phyloP scores from a whole-genome alignment of 2,113 vertebrate species.

The Barnardius zonarius region DNA sequence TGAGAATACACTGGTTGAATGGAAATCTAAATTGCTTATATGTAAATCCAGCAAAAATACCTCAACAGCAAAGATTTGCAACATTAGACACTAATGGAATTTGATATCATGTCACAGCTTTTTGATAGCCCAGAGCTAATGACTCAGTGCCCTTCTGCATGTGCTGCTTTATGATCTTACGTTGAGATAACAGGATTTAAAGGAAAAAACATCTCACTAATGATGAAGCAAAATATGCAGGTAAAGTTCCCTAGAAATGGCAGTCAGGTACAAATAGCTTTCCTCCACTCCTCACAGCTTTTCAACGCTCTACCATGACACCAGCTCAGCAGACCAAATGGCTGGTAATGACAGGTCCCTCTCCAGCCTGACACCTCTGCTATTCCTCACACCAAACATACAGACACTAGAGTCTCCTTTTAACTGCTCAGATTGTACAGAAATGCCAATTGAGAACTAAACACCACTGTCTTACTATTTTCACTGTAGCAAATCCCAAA shows the following conservation, averaged over 20 bases:
- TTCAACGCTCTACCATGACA: neutral
- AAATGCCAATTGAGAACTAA: neutral
- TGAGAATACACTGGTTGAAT: neutral
- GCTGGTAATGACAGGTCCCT: accelerated
- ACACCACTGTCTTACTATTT: neutral
- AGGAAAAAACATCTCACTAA: neutral
- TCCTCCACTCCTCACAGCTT: neutral
- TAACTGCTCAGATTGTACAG: neutral
- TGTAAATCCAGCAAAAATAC: neutral
- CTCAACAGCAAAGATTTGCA: neutral
- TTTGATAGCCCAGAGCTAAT: neutral
- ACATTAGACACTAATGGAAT: accelerated
- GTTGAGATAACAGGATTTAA: neutral
- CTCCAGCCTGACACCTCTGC: neutral
- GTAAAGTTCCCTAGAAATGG: neutral
- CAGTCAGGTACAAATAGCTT: neutral
- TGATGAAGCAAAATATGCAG: neutral
- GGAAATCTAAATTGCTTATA: neutral
- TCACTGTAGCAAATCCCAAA: neutral
- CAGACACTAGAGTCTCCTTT: neutral
- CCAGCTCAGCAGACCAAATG: neutral
- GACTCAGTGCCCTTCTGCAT: neutral
- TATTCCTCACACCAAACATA: accelerated
- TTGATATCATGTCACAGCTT: neutral
- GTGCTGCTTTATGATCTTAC: neutral